Conservation (phyloP, 1,140 invertebrate genomes). For the Anadara kagoshimensis region DNA sequence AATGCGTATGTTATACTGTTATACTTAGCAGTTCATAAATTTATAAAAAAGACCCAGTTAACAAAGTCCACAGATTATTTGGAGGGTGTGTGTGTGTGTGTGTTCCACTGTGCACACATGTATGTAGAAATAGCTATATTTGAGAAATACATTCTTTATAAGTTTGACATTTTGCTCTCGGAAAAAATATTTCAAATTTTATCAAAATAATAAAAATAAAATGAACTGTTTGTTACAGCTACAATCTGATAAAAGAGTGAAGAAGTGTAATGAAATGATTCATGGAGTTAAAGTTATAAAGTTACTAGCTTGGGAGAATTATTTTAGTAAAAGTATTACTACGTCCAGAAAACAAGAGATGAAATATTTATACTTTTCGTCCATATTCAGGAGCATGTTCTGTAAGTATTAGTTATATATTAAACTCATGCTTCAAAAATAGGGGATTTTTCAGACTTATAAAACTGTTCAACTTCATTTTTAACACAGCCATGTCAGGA, state of each 20-base stretch:
- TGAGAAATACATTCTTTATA: too few species aligned
- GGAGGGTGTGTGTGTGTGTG: too few species aligned
- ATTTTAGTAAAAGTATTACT: constrained; percentile 82
- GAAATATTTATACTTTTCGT: constrained; percentile 82
- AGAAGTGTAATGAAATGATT: constrained; percentile 85
- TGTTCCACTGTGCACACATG: too few species aligned
- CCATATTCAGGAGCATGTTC: constrained; percentile 79
- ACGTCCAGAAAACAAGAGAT: constrained; percentile 82
- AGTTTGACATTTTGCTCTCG: too few species aligned
- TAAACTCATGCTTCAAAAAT: background rate
- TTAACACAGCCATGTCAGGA: background rate
- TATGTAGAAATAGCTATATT: too few species aligned
- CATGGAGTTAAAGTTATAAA: constrained; percentile 89
- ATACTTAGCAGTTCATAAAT: too few species aligned
- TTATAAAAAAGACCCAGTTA: too few species aligned
- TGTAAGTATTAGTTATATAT: constrained; percentile 47
- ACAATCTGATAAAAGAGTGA: constrained; percentile 81
- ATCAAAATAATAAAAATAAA: background rate
- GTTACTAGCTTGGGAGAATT: constrained; percentile 86
- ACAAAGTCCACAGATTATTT: too few species aligned
- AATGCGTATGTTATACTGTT: too few species aligned
- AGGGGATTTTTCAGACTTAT: background rate
- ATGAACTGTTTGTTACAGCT: too few species aligned
- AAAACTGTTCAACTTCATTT: background rate
- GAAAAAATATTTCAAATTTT: too few species aligned